Conservation (phyloP, 2,113 vertebrate genomes). For the Bos taurus region DNA sequence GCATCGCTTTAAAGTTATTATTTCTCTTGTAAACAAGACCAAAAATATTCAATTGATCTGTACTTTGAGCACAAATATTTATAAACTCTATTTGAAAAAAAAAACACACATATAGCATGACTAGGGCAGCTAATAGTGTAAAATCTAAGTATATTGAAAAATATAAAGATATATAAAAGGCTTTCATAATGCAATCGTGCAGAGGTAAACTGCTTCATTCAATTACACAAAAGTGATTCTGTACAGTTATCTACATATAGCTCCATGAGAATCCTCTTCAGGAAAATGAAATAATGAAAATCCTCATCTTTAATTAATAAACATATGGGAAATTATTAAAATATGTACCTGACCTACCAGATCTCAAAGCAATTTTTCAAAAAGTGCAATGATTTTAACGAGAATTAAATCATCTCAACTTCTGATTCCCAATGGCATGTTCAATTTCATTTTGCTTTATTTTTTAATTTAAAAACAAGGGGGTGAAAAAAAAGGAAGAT, state of each 20-base stretch:
- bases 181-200: conserved; percentile 67
- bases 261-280: conserved; percentile 35
- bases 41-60: conserved; percentile 69
- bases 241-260: conserved; percentile 63
- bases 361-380: conserved; percentile 37
- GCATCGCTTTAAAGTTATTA: conserved; percentile 67
- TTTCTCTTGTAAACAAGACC: conserved; percentile 70
- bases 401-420: conserved; percentile 31
- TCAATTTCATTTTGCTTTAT: conserved; percentile 30
- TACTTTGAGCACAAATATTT: conserved; percentile 73
- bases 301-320: conserved; percentile 12
- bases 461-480: conserved; percentile 48
- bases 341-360: conserved; percentile 22
- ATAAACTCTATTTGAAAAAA: conserved; percentile 63
- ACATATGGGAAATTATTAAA: background rate
- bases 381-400: conserved; percentile 58
- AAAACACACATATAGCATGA: conserved; percentile 65
- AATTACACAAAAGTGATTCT: conserved; percentile 62
- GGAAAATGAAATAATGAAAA: conserved; percentile 29
- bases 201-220: conserved; percentile 62
- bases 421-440: conserved; percentile 30
- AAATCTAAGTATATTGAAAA: conserved; percentile 71
- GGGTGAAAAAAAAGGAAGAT: background rate
- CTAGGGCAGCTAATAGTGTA: conserved; percentile 61
- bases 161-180: conserved; percentile 74